These are phyloP conservation scores for Andrena bucephala DNA, from an alignment of 2,888 invertebrate species.

Conservation along the genomic window DNA sequence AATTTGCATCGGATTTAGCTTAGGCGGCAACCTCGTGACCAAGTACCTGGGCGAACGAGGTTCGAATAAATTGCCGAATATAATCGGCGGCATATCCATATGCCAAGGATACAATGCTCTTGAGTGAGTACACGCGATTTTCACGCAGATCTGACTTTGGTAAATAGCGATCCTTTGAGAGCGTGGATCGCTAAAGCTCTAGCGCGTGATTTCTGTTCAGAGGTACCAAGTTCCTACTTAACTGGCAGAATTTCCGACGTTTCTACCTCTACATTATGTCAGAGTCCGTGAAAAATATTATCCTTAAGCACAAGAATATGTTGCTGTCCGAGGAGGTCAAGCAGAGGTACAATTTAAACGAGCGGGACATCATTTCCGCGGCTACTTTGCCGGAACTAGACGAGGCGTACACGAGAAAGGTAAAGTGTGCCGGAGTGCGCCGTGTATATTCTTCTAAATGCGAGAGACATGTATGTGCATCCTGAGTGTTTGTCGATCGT, in stretches of 20 bases:
- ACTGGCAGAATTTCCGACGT: constrained; percentile 96
- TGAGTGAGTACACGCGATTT: constrained; percentile 88
- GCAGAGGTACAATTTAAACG: constrained; percentile 89
- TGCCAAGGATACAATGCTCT: constrained; percentile 98
- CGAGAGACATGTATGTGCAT: background rate
- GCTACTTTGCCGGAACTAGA: constrained; percentile 95
- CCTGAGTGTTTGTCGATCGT: background rate
- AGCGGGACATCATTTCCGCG: constrained; percentile 93
- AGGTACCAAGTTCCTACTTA: constrained; percentile 92
- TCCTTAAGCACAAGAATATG: constrained; percentile 92
- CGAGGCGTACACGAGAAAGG: constrained; percentile 92
- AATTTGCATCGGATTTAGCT: constrained; percentile 95
- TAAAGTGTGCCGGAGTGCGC: constrained; percentile 40
- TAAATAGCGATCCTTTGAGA: background rate
- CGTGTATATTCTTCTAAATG: background rate
- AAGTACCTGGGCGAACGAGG: constrained; percentile 95
- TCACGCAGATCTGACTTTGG: background rate
- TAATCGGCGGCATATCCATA: constrained; percentile 96
- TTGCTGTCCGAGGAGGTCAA: constrained; percentile 91
- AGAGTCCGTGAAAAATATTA: constrained; percentile 94
- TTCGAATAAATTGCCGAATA: constrained; percentile 88
- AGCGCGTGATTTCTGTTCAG: constrained; percentile 84
- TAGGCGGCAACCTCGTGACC: constrained; percentile 97
- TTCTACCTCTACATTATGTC: constrained; percentile 97
- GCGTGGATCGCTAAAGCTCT: background rate